A percentile compares a stretch with the other conserved stretches of the same genome.
These are phyloP conservation scores for Epicampocera succincta DNA, from an alignment of 2,888 invertebrate genomes.

Conservation along the genomic window DNA sequence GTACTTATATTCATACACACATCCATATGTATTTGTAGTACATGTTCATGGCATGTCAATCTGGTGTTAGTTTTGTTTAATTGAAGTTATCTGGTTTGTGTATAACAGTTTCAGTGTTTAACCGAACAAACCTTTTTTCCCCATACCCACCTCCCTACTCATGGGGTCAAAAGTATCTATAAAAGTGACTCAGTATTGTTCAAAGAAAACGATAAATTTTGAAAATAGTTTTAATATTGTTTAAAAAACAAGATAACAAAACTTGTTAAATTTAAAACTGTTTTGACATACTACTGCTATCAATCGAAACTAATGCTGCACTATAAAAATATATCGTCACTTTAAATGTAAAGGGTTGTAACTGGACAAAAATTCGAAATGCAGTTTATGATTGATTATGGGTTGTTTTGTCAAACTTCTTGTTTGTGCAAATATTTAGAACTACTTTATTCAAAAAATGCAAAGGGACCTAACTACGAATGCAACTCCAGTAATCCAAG, in stretches of 20 bases:
- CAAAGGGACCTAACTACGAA: too few species aligned
- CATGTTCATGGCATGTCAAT: constrained; percentile 47
- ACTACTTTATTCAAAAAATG: too few species aligned
- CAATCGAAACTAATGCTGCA: constrained; percentile 1
- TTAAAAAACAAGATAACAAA: too few species aligned
- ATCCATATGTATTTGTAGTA: not conserved
- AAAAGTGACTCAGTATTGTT: constrained; percentile 27
- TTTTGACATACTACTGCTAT: not conserved
- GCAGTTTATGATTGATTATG: too few species aligned
- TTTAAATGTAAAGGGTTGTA: too few species aligned
- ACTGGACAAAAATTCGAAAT: too few species aligned
- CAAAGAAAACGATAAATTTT: not conserved
- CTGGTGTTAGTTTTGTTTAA: constrained; percentile 30
- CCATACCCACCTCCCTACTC: not conserved
- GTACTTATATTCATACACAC: too few species aligned
- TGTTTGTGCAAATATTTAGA: too few species aligned
- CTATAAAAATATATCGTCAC: not conserved
- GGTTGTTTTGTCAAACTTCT: too few species aligned
- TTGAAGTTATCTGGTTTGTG: constrained; percentile 1
- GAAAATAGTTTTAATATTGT: too few species aligned
- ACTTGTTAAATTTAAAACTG: too few species aligned
- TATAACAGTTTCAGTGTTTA: constrained; percentile 27
- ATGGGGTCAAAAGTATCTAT: constrained; percentile 21
- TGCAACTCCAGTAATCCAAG: too few species aligned
- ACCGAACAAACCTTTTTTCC: constrained; percentile 21